These are phyloP conservation scores for Busseola fusca DNA, from an alignment of 2,888 invertebrate species.

Conservation along the genomic window DNA sequence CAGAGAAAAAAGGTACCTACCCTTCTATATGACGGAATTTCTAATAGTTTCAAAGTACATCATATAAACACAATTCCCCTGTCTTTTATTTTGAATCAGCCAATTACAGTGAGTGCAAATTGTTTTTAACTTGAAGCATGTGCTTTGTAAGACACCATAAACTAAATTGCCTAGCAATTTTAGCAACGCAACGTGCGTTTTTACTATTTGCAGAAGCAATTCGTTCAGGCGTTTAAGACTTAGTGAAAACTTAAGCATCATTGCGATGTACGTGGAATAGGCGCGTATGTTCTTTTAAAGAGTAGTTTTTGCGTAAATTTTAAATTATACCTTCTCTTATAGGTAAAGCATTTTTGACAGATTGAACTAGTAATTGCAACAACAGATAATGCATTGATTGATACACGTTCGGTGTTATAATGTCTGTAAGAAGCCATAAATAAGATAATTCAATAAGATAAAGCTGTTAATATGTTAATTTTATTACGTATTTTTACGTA, in stretches of 20 bases:
- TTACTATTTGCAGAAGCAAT: slow-evolving; percentile 4
- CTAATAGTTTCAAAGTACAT: background rate
- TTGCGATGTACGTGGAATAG: background rate
- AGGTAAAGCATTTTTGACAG: too few species aligned
- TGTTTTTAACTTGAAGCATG: background rate
- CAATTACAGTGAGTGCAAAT: background rate
- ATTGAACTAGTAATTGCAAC: too few species aligned
- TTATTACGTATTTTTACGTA: too few species aligned
- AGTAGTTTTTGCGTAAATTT: background rate
- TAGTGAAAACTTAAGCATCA: background rate
- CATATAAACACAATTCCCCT: background rate
- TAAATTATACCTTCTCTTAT: background rate
- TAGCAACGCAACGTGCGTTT: background rate
- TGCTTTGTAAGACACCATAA: background rate
- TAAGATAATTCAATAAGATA: too few species aligned
- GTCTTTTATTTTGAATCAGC: background rate
- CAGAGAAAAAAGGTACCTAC: background rate
- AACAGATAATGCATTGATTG: too few species aligned
- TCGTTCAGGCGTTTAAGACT: slow-evolving; percentile 24
- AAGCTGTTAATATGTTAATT: too few species aligned
- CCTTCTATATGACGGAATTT: background rate
- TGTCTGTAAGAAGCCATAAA: too few species aligned
- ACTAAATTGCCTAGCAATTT: background rate
- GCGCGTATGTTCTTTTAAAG: slow-evolving; percentile 5
- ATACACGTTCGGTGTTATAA: too few species aligned